Evolutionary conservation across 2,797 vertebrate genomes (phyloP).

Genomic region (Galago senegalensis): DNA sequence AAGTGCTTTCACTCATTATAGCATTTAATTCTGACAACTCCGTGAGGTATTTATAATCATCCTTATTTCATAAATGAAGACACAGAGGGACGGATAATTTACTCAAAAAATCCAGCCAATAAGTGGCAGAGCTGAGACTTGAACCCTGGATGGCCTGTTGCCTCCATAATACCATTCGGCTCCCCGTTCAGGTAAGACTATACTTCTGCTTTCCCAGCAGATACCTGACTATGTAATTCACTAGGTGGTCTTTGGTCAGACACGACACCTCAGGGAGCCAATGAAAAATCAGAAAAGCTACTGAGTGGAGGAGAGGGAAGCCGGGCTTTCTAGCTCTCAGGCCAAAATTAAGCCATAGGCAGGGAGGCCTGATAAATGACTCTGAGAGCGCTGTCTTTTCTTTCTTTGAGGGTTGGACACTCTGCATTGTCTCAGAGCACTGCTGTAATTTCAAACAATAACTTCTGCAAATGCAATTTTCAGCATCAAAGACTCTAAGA

Average conservation of each 20-base stretch:
- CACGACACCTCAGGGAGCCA: neutral
- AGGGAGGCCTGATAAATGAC: neutral
- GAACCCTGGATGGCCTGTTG: neutral
- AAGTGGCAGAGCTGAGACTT: conserved; percentile 21
- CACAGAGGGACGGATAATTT: neutral
- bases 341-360: neutral
- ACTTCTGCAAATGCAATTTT: conserved; percentile 63
- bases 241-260: neutral
- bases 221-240: neutral
- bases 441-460: neutral
- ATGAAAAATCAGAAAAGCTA: neutral
- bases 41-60: neutral
- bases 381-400: neutral
- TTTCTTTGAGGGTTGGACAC: neutral
- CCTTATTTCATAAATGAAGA: conserved; percentile 7
- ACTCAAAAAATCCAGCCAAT: neutral
- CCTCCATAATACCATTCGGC: neutral
- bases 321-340: neutral
- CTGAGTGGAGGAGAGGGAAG: neutral
- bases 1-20: neutral
- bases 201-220: neutral
- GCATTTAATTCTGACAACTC: neutral
- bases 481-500: conserved; percentile 60
- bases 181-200: neutral
- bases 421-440: neutral